Conservation (phyloP, 2,113 vertebrate species). For the Sminthopsis crassicaudata region DNA sequence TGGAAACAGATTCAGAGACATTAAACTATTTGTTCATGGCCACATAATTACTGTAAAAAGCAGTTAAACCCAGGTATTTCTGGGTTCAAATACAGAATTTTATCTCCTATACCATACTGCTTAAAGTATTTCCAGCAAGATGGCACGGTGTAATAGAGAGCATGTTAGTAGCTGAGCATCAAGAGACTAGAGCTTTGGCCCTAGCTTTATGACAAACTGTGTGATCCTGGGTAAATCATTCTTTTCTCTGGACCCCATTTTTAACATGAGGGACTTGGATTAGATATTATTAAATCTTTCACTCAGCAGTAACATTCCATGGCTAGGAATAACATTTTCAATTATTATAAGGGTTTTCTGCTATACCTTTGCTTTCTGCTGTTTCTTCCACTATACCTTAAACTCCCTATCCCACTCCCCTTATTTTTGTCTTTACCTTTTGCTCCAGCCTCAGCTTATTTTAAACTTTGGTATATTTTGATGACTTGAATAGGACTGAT, state of each 20-base stretch:
- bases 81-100: neutral
- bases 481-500: too few species aligned
- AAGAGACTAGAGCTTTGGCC: neutral
- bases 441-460: too few species aligned
- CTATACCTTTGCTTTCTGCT: neutral
- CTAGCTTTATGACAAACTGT: neutral
- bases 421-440: too few species aligned
- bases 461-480: too few species aligned
- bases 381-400: neutral
- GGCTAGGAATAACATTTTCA: neutral
- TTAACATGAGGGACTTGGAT: neutral
- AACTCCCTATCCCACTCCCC: too few species aligned
- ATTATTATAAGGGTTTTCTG: neutral
- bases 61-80: neutral
- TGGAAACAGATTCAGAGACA: neutral
- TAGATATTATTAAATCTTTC: neutral
- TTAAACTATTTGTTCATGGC: neutral
- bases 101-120: neutral
- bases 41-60: neutral
- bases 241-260: neutral
- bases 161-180: neutral
- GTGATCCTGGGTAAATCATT: neutral
- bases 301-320: neutral
- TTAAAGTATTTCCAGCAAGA: neutral
- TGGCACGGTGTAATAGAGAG: neutral